These are phyloP conservation scores for Glomeris maerens DNA, from an alignment of 1,140 invertebrate species.

Conservation along the genomic window DNA sequence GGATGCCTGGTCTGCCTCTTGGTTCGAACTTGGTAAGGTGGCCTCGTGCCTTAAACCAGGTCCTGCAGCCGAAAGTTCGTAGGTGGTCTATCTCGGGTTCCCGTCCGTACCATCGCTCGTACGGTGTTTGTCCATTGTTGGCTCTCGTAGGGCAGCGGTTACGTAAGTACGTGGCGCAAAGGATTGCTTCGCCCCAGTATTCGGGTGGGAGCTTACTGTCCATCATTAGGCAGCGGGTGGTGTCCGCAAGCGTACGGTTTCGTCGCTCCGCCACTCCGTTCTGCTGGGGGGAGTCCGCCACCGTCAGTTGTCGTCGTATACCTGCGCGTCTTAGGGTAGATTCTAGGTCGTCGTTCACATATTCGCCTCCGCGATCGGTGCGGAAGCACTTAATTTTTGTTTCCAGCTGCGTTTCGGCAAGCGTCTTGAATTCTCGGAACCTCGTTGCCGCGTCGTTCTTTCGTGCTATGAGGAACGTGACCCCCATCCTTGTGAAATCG, in stretches of 20 bases:
- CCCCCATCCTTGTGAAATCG: too few species aligned
- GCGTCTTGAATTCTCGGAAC: not conserved
- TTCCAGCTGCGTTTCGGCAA: not conserved
- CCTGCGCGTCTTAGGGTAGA: constrained; percentile 8
- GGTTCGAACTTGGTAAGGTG: constrained; percentile 17
- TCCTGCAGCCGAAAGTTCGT: constrained; percentile 25
- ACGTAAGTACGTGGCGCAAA: constrained; percentile 29
- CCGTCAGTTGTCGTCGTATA: constrained; percentile 19
- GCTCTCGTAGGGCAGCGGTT: constrained; percentile 21
- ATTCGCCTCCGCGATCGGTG: constrained; percentile 12
- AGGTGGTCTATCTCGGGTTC: constrained; percentile 23
- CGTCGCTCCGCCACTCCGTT: constrained; percentile 29
- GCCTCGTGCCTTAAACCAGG: constrained; percentile 22
- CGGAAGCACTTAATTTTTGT: constrained; percentile 4
- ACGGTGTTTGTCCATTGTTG: constrained; percentile 17
- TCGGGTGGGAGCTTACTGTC: constrained; percentile 26
- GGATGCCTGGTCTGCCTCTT: constrained; percentile 8
- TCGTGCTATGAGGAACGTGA: too few species aligned
- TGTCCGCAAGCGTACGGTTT: constrained; percentile 25
- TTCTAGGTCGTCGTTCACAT: constrained; percentile 11
- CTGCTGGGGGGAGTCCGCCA: constrained; percentile 26
- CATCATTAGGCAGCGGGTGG: constrained; percentile 27
- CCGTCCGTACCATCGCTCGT: constrained; percentile 22
- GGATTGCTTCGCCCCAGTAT: constrained; percentile 35
- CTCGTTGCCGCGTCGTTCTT: not conserved